A percentile compares a stretch with the other conserved stretches of the same genome.
phyloP scores from a whole-genome alignment of 2,797 vertebrate species.

The Tympanoctomys barrerae region DNA sequence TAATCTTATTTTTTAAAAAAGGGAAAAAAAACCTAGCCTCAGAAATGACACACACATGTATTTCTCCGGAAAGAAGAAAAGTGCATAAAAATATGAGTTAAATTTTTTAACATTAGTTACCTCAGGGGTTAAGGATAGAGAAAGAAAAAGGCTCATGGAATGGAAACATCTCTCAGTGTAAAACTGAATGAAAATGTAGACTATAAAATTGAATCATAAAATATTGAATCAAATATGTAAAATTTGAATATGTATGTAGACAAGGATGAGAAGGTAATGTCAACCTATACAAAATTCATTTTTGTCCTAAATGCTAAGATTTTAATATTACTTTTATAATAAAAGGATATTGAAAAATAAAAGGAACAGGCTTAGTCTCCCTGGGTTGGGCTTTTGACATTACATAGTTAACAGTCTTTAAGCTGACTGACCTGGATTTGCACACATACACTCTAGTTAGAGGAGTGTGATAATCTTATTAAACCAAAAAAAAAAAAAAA shows the following conservation, averaged over 20 bases:
- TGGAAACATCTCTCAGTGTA: neutral
- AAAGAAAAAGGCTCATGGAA: neutral
- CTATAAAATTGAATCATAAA: conserved; percentile 64
- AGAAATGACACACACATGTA: neutral
- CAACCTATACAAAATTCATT: conserved; percentile 66
- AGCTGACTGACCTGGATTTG: neutral
- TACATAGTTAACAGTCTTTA: neutral
- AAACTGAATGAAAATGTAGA: neutral
- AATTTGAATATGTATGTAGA: conserved; percentile 63
- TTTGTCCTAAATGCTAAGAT: conserved; percentile 66
- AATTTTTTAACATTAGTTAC: neutral
- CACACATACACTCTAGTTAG: neutral
- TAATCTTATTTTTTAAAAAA: neutral
- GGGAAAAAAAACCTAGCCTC: neutral
- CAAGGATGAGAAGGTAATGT: conserved; percentile 55
- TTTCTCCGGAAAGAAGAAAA: neutral
- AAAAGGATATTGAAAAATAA: conserved; percentile 30
- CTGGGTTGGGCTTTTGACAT: neutral
- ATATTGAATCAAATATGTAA: conserved; percentile 63
- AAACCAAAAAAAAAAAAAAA: neutral
- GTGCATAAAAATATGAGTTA: neutral
- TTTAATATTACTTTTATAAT: conserved; percentile 65
- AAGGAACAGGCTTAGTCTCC: neutral
- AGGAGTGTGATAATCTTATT: neutral
- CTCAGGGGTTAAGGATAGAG: neutral